Conservation (phyloP, 2,888 invertebrate genomes). For the Hesperia comma region DNA sequence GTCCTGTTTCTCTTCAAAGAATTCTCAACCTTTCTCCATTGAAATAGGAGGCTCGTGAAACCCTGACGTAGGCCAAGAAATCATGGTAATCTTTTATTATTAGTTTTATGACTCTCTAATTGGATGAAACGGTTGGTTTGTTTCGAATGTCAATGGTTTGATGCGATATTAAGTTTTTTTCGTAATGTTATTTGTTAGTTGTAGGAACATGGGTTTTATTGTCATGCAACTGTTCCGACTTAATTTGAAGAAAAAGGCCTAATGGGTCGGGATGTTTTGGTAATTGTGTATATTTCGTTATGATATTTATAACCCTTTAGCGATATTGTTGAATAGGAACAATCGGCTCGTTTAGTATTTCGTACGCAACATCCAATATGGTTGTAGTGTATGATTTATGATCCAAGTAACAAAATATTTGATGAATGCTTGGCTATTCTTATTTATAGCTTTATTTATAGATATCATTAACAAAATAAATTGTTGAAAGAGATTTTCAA, state of each 20-base stretch:
- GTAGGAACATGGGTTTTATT: slow-evolving; percentile 27
- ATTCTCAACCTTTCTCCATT: slow-evolving; percentile 43
- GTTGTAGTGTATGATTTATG: too few relatives aligned
- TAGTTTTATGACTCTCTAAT: slow-evolving; percentile 66
- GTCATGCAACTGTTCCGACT: slow-evolving; percentile 23
- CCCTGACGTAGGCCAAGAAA: slow-evolving; percentile 31
- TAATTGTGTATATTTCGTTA: slow-evolving; percentile 5
- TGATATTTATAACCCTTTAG: slow-evolving; percentile 1
- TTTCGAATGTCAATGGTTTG: slow-evolving; percentile 61
- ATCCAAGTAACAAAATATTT: too few relatives aligned
- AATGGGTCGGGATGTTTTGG: not conserved
- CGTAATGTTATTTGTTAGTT: slow-evolving; percentile 32
- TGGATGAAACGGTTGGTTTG: slow-evolving; percentile 69
- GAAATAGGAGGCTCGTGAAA: slow-evolving; percentile 24
- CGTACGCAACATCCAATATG: too few relatives aligned
- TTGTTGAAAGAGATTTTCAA: too few relatives aligned
- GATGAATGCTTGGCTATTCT: too few relatives aligned
- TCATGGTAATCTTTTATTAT: slow-evolving; percentile 58
- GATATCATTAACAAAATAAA: too few relatives aligned
- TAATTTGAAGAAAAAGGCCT: slow-evolving; percentile 23
- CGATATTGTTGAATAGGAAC: not conserved
- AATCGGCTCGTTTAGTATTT: too few relatives aligned
- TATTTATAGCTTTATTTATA: too few relatives aligned
- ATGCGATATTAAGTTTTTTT: slow-evolving; percentile 39
- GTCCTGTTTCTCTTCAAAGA: slow-evolving; percentile 15